Evolutionary conservation across 2,113 vertebrate species (phyloP), one percentile per base, ranked within the genome.

Genomic region (Setophaga kirtlandii): DNA sequence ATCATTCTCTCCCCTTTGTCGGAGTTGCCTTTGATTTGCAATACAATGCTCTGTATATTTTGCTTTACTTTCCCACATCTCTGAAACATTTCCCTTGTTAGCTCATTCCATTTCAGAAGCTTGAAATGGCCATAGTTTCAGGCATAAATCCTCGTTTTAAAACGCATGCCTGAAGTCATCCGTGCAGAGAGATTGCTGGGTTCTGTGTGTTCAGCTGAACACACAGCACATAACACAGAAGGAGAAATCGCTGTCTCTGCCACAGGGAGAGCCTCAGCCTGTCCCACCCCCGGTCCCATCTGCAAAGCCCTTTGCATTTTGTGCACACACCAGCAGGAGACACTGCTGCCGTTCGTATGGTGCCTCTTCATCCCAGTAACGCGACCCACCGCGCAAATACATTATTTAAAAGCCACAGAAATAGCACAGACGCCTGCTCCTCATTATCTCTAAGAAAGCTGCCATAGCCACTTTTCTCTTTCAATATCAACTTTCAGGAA

Each of bases 271-370:
- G 58, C 39, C 47, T 52, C 87, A 28, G 70, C 35, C 13, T 13
- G 60, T 49, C 35, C 28, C 55, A 20, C 30, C 18, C 37, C 67
- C 28, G 39, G 5, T 46, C 21, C 19, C 10, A 12, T 2, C 41
- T 30, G 44, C 33, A 52, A 74, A 90, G 5, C 8, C 18, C 4
- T 82, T 33, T 92, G 93, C 92, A 96, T 53, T 94, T 15, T 42
- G 19, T 4, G 9, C 23, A 14, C 35, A 49, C 60, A 78, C 96
- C 96, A 89, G 93, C 86, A 97, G 96, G 96, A 95, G 96, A 84
- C 96, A 96, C 92, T 96, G 80, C 83, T 96, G 90, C 88, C 37
- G n/a, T 60, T 96, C 58, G 81, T 60, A 80, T 7, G 24, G 73
- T 82, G 64, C 52, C 69, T 93, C 67, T 44, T 10, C 83, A 52